These are phyloP conservation scores for Odiellus spinosus DNA, from an alignment of 2,888 invertebrate genomes.

Conservation along the genomic window DNA sequence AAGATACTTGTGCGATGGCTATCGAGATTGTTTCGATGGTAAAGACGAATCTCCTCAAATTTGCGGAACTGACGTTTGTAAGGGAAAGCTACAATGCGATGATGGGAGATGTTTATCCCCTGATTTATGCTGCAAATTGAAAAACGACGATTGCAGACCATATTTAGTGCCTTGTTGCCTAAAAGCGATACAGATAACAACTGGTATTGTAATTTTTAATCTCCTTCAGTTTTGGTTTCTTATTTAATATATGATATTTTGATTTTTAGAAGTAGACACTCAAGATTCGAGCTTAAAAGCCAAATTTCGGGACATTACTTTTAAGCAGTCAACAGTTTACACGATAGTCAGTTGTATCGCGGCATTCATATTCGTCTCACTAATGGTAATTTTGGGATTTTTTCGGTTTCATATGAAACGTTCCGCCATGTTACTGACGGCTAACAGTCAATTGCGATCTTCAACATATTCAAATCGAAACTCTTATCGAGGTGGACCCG, in stretches of 20 bases:
- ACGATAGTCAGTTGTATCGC: slow-evolving; percentile 34
- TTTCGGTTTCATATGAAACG: slow-evolving; percentile 33
- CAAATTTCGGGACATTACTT: slow-evolving; percentile 26
- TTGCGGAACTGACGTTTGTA: slow-evolving; percentile 18
- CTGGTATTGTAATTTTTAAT: background rate
- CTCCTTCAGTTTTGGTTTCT: background rate
- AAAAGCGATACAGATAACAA: slow-evolving; percentile 8
- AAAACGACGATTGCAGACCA: slow-evolving; percentile 32
- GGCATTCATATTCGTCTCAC: slow-evolving; percentile 34
- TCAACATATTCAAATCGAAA: background rate
- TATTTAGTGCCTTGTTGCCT: slow-evolving; percentile 35
- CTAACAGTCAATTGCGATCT: background rate
- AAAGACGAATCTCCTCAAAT: too few species aligned
- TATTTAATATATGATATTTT: background rate
- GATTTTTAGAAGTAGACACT: too few species aligned
- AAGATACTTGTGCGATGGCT: too few species aligned
- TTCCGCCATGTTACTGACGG: slow-evolving; percentile 12
- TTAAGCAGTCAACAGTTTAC: slow-evolving; percentile 33
- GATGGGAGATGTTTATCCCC: slow-evolving; percentile 39
- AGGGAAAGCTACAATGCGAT: slow-evolving; percentile 27
- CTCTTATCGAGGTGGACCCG: too few species aligned
- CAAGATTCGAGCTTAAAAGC: too few species aligned
- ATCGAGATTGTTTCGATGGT: too few species aligned
- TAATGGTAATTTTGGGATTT: slow-evolving; percentile 33
- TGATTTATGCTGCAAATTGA: slow-evolving; percentile 35